Evolutionary conservation across 23 tunicate genomes (phyloP), one percentile per base, ranked within the genome.

Genomic region (Botrylloides violaceus): DNA sequence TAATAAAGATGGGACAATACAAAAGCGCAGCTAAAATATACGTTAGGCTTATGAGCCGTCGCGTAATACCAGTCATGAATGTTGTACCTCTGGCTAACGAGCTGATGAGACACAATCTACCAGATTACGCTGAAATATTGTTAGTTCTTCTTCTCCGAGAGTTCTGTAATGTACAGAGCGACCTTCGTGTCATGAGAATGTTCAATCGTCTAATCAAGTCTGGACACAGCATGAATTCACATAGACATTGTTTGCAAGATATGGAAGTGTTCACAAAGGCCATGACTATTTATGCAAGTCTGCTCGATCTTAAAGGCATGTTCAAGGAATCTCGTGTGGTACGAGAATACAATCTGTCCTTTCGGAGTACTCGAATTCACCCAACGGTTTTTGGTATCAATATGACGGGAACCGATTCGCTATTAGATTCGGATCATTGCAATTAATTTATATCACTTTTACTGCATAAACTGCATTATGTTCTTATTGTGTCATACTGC

Each of bases 21-120:
- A 22, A 68, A 5, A 19, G 32, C 0, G 74, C 74, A 68, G 74
- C 37, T 9, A 56, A 68, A 21, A 26, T 68, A 15, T 68, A 68
- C 37, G 20, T 60, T n/a, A 60, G 21, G 65, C 0, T 60, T n/a
- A 25, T 60, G 65, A 43, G 53, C 15, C 53, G 53, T 7, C 53
- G 15, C 15, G 15, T 43, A 15, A 7, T 7, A 4, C 70, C 32
- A 25, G 36, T 63, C 3, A 4, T 33, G 35, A 33, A 29, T 23
- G 36, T 31, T 3, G 29, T 63, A 26, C 29, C 70, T 7, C 33
- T 63, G 26, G 70, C 70, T 19, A 34, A 63, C 4, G 3, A 19
- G 4, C 35, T 63, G 7, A 3, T 27, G 35, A 31, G 29, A 9
- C 4, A 63, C 70, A 63, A 63, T 63, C 29, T 31, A 34, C 32